Conservation (phyloP, 1,140 invertebrate genomes). For the Lamellibrachia luymesi region DNA sequence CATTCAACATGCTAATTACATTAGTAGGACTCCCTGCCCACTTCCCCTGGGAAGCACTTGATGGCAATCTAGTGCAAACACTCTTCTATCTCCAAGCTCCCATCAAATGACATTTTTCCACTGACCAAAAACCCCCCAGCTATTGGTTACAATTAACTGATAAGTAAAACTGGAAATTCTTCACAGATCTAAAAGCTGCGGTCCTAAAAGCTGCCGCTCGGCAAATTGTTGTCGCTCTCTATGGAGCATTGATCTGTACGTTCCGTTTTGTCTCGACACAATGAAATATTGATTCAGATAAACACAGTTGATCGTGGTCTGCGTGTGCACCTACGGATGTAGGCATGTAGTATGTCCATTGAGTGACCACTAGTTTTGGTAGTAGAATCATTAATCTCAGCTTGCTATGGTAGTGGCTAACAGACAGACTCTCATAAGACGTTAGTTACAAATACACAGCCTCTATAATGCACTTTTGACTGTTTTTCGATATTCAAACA, state of each 20-base stretch:
- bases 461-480: not conserved
- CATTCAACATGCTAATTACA: not conserved
- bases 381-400: not conserved
- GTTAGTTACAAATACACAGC: not conserved
- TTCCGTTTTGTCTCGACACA: not conserved
- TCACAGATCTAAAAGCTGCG: not conserved
- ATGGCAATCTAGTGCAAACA: not conserved
- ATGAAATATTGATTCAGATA: not conserved
- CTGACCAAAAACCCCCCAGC: not conserved
- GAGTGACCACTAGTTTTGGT: not conserved
- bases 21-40: not conserved
- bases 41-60: not conserved
- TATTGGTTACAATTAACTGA: constrained; percentile 1
- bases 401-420: not conserved
- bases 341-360: not conserved
- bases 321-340: not conserved
- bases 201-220: not conserved
- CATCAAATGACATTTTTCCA: not conserved
- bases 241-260: not conserved
- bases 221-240: not conserved
- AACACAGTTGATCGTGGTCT: not conserved
- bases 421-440: not conserved
- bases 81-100: not conserved
- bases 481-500: not conserved
- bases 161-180: not conserved